Conservation (phyloP, 2,797 vertebrate genomes). For the Gambelia wislizenii region DNA sequence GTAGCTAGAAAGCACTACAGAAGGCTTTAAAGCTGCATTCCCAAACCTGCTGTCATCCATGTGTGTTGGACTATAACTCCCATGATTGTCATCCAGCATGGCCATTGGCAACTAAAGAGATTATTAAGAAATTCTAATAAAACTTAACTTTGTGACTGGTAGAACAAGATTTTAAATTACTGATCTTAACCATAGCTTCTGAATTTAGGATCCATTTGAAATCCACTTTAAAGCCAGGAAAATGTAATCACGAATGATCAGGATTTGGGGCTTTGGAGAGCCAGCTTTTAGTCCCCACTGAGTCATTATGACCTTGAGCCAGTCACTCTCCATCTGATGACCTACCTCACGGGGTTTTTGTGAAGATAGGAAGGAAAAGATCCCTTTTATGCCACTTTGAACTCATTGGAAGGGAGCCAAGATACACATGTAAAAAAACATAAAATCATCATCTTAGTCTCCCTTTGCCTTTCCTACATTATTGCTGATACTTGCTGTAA, state of each 20-base stretch:
- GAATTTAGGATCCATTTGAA: conserved; percentile 2
- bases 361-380: no score
- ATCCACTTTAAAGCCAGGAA: background rate
- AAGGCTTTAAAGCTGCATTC: background rate
- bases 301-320: no score
- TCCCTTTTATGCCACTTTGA: no score
- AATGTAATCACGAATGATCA: background rate
- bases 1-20: background rate
- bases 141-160: background rate
- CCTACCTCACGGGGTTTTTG: no score
- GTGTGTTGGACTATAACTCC: background rate
- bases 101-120: background rate
- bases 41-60: background rate
- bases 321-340: no score
- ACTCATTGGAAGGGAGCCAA: no score
- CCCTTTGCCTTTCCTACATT: no score
- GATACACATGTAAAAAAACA: no score
- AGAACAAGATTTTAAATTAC: background rate
- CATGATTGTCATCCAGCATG: background rate
- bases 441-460: no score
- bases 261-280: no score
- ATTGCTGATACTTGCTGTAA: no score
- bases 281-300: no score
- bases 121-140: background rate
- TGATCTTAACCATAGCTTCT: background rate